Base-by-base conservation (phyloP, 2,888 invertebrate species). In the Apodemia hepburni region DNA sequence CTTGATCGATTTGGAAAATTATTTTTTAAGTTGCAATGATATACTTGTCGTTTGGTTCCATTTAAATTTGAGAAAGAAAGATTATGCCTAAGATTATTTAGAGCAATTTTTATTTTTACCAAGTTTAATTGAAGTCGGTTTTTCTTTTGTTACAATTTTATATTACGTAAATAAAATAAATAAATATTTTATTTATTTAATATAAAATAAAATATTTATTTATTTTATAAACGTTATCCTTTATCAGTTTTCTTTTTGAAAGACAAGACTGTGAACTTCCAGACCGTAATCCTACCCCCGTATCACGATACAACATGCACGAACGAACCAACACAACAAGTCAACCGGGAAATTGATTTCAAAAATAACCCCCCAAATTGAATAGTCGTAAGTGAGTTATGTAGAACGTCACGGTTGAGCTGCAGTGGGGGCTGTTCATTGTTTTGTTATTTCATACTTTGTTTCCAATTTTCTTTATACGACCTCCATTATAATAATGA, bases 291-390 rank as follows among this genome's bases (percentile, higher is more conserved):
- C 61, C 60, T 63, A 63, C 65, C 62, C 66, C 61, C 65, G 68
- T 64, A 69, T 70, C 68, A 67, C 67, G 69, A 69, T 67, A 67
- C 65, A 69, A 70, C 69, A 74, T 72, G 73, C 75, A 73, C 74
- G 75, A 72, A 66, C 68, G 72, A 68, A 71, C 71, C 68, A 70
- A 71, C 69, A 68, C 64, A 69, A 61, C 70, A 72, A 75, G 68
- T 74, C 73, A 71, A 73, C 70, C 77, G 75, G 66, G 70, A 76
- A 76, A 79, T 78, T 76, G 77, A 74, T 75, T 79, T 74, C 76
- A 76, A 77, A 75, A 76, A 75, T 76, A 67, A 65, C 72, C 73
- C 72, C 67, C 70, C 73, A 76, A 77, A 78, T 78, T 75, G 76
- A 78, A 78, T 77, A 73, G 75, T 71, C 74, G 72, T 72, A 74